Conservation (phyloP, 2,888 invertebrate species). For the Blastobasis adustella region DNA sequence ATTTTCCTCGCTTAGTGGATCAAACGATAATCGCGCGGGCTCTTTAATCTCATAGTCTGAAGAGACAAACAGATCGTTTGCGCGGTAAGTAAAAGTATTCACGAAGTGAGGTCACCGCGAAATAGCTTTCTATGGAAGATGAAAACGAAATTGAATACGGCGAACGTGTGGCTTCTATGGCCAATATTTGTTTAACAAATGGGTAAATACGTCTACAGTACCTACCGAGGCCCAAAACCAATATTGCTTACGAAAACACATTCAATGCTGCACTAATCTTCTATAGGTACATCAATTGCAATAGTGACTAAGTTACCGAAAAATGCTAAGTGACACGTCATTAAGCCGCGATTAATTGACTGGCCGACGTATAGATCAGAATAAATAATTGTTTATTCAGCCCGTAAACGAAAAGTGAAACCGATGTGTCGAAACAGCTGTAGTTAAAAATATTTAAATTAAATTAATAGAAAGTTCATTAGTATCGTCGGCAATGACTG, state of each 20-base stretch:
- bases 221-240: constrained; percentile 31
- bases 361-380: neutral
- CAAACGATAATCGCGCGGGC: constrained; percentile 3
- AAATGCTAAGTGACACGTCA: too few species aligned
- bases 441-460: constrained; percentile 3
- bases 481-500: too few species aligned
- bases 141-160: constrained; percentile 47
- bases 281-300: neutral
- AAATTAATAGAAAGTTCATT: constrained; percentile 19
- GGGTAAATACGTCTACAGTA: constrained; percentile 38
- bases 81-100: constrained; percentile 17
- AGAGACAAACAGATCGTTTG: constrained; percentile 1
- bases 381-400: constrained; percentile 7
- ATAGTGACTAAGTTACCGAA: too few species aligned
- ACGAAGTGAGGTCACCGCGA: constrained; percentile 19
- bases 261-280: neutral
- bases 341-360: too few species aligned
- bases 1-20: constrained; percentile 4
- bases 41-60: too few species aligned
- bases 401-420: constrained; percentile 9
- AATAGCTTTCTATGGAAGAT: constrained; percentile 37
- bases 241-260: constrained; percentile 39
- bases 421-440: constrained; percentile 7
- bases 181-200: constrained; percentile 54
- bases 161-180: constrained; percentile 30